Percentiles rank a stretch among this genome's conserved stretches.
Evolutionary conservation across 2,888 invertebrate genomes (phyloP).

Genomic region (Orthonevra nobilis): DNA sequence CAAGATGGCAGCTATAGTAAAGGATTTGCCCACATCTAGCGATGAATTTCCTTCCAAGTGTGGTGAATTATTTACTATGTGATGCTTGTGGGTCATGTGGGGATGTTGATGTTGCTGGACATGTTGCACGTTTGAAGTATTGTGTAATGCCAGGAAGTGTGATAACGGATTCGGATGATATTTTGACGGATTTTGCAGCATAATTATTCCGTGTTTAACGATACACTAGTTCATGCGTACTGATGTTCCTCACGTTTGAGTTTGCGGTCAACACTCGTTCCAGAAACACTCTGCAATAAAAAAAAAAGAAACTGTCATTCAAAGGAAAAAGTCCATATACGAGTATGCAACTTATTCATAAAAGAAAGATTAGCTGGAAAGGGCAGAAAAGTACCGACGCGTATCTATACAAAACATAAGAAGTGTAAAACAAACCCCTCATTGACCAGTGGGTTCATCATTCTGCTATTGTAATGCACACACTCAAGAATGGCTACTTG

Average conservation of each 20-base stretch:
- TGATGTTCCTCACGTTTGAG: constrained; percentile 20
- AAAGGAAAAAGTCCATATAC: constrained; percentile 7
- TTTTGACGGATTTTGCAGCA: constrained; percentile 80
- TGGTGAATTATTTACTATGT: constrained; percentile 57
- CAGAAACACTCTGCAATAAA: constrained; percentile 43
- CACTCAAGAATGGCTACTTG: constrained; percentile 21
- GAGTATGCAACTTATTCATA: too few relatives aligned
- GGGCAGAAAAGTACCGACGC: constrained; percentile 43
- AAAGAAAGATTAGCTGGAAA: constrained; percentile 34
- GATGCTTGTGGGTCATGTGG: constrained; percentile 60
- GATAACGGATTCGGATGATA: constrained; percentile 80
- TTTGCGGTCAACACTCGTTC: constrained; percentile 56
- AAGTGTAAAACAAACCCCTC: constrained; percentile 34
- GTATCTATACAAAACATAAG: constrained; percentile 58
- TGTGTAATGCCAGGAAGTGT: constrained; percentile 80
- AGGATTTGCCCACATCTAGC: constrained; percentile 85
- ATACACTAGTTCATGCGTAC: constrained; percentile 52
- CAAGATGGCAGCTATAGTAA: constrained; percentile 93
- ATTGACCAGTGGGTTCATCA: constrained; percentile 24
- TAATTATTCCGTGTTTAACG: constrained; percentile 71
- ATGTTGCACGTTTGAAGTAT: constrained; percentile 72
- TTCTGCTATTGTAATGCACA: constrained; percentile 39
- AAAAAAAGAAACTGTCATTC: constrained; percentile 39
- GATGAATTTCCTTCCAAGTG: constrained; percentile 75
- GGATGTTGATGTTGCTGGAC: constrained; percentile 56